Evolutionary conservation across 2,888 invertebrate genomes (phyloP), one percentile per base, ranked within the genome.

Genomic region (Zygogramma bicolorata): DNA sequence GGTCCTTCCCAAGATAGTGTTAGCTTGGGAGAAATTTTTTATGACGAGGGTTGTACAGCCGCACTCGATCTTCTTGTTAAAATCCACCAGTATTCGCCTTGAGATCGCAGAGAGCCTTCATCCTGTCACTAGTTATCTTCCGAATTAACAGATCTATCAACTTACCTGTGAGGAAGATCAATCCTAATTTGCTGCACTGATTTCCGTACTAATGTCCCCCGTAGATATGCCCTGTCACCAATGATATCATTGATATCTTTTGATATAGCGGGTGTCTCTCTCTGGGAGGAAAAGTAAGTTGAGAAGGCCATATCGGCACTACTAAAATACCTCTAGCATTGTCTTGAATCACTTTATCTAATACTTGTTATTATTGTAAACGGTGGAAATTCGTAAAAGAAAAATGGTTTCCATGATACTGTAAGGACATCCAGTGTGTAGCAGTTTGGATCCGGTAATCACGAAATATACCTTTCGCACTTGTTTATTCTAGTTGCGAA

Each of bases 181-280:
- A n/a, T n/a, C n/a, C n/a, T n/a, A n/a, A n/a, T n/a, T n/a, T n/a
- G n/a, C n/a, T n/a, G 34, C 34, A 34, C 10, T 34, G 34, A 34
- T 34, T 34, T 34, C 34, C 13, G 7, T 13, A 34, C 7, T 34
- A 34, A 34, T 13, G 34, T 13, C 79, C 31, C 62, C 67, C 75
- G 20, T 81, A 83, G 75, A 80, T 77, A 58, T 60, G 68, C 63
- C 79, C 81, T 73, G 76, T 81, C 59, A 80, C 77, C 77, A 83
- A 80, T n/a, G n/a, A n/a, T n/a, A n/a, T n/a, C n/a, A n/a, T n/a
- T 75, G 77, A 73, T 78, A 83, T 75, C 13, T 74, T 76, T 34
- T 27, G 63, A 53, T 70, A 72, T 29, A 77, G 57, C 2, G 81
- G 81, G 38, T 82, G 82, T 2, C 70, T 58, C 4, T 68, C 42